A percentile compares a stretch with the other conserved stretches of the same genome.
phyloP scores from a whole-genome alignment of 2,797 vertebrate genomes.

The Knipowitschia caucasica region DNA sequence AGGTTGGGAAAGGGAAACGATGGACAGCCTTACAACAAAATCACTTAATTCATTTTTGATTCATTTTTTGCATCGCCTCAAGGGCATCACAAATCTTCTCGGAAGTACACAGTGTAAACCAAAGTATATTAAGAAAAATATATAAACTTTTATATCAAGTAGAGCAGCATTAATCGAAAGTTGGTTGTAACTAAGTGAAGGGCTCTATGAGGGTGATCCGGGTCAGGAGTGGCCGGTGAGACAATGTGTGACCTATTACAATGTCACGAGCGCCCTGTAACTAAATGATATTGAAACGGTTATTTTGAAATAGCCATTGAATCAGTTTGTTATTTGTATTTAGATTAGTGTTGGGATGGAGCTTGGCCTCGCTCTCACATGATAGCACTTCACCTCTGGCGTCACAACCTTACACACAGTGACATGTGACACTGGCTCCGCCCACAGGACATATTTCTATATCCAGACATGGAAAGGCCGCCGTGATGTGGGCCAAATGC shows the following conservation, averaged over 20 bases:
- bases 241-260: constrained; percentile 2
- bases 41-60: too few relatives aligned
- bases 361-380: constrained; percentile 39
- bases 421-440: constrained; percentile 51
- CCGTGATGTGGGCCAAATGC: constrained; percentile 21
- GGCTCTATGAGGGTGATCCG: not conserved
- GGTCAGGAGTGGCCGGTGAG: not conserved
- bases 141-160: too few relatives aligned
- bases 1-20: too few relatives aligned
- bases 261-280: constrained; percentile 6
- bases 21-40: too few relatives aligned
- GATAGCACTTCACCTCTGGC: constrained; percentile 33
- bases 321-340: constrained; percentile 5
- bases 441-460: constrained; percentile 44
- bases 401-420: constrained; percentile 21
- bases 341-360: constrained; percentile 24
- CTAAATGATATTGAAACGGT: not conserved
- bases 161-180: too few relatives aligned
- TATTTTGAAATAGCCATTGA: not conserved
- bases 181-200: not conserved
- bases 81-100: too few relatives aligned
- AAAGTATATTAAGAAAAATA: too few relatives aligned
- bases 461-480: constrained; percentile 35
- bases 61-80: too few relatives aligned
- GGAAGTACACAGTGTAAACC: too few relatives aligned